Evolutionary conservation across 2,888 invertebrate species (phyloP).

Genomic region (Atrina japonica): DNA sequence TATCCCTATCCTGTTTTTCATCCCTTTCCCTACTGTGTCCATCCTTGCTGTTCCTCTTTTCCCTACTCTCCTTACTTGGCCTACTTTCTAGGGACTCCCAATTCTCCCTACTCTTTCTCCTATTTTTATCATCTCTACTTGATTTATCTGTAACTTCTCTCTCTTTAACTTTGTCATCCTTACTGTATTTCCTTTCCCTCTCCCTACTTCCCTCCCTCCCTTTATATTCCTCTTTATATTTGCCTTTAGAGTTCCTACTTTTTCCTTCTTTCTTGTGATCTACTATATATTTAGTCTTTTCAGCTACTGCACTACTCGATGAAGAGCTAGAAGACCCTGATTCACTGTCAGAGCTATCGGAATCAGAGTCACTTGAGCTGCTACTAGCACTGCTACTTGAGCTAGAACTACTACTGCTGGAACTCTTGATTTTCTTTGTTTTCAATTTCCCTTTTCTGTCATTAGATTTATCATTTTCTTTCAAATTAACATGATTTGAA

Average conservation of each 20-base stretch:
- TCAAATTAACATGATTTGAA: conserved; percentile 27
- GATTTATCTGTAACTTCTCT: conserved; percentile 32
- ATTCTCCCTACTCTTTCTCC: conserved; percentile 31
- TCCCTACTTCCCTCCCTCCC: conserved; percentile 37
- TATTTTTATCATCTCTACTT: conserved; percentile 28
- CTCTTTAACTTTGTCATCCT: conserved; percentile 28
- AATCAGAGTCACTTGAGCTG: conserved; percentile 54
- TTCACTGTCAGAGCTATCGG: conserved; percentile 28
- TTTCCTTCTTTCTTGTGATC: conserved; percentile 8
- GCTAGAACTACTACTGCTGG: conserved; percentile 56
- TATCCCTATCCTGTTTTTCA: conserved; percentile 13
- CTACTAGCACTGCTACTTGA: conserved; percentile 52
- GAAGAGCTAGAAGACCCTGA: conserved; percentile 32
- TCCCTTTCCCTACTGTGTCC: conserved; percentile 13
- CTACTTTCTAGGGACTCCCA: conserved; percentile 34
- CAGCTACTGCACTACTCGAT: conserved; percentile 22
- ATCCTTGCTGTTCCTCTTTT: conserved; percentile 29
- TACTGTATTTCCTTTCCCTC: conserved; percentile 50
- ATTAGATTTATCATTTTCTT: conserved; percentile 33
- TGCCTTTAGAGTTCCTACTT: conserved; percentile 23
- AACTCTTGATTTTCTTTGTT: conserved; percentile 47
- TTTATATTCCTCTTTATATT: conserved; percentile 35
- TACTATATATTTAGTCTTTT: conserved; percentile 23
- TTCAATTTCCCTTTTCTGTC: conserved; percentile 39
- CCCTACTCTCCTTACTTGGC: conserved; percentile 33